Evolutionary conservation across 2,888 invertebrate species (phyloP), one percentile per base, ranked within the genome.

Genomic region (Lycophotia porphyrea): DNA sequence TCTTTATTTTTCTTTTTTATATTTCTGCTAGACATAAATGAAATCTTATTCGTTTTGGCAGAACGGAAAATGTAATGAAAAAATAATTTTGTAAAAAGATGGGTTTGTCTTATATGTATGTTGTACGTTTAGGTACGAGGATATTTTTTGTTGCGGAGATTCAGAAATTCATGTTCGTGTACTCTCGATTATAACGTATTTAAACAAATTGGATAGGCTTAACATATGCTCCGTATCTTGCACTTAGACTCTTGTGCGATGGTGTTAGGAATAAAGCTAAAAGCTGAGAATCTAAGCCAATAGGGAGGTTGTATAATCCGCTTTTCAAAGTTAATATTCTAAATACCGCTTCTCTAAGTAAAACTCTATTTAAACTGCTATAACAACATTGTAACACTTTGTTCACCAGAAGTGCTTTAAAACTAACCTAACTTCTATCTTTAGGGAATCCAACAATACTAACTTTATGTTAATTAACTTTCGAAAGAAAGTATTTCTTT

Each of bases 1-100:
- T 75, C 72, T 71, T 47, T 73, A 63, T 71, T 71, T 71, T 71
- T 52, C 21, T 27, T 52, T 70, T 49, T 67, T n/a, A n/a, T 44
- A 31, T 70, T 72, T 52, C 44, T 34, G 47, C 44, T 39, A n/a
- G 24, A 65, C 2, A 8, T 34, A 65, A 66, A 76, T 60, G 52
- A 44, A 70, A 71, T 63, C 44, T n/a, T 67, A 34, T 15, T 76
- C 39, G 34, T 69, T 76, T 71, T 60, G n/a, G 64, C 27, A 52
- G 42, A 67, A 66, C 39, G 47, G 60, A 64, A 68, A 78, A 61
- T 64, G 47, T 42, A 67, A 80, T 73, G 18, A 69, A 77, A 75
- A 70, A 47, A 24, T 55, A 49, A 81, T 78, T 36, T 63, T 73
- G 5, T 52, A 60, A 68, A 8, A 44, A 21, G 5, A 13, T 49